Evolutionary conservation across 2,888 invertebrate species (phyloP).

Genomic region (Idaea biselata): DNA sequence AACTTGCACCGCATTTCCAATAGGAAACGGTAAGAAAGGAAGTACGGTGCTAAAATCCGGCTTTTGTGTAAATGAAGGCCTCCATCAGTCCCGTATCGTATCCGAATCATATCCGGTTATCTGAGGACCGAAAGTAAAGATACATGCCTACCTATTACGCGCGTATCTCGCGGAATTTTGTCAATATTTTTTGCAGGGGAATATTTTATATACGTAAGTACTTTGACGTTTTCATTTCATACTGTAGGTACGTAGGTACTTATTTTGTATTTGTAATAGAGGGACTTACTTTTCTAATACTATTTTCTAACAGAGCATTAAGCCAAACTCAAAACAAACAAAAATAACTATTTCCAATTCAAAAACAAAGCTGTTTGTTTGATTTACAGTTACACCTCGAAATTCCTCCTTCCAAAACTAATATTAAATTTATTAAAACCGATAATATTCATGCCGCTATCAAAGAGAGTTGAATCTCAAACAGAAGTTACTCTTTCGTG

Average conservation of each 20-base stretch:
- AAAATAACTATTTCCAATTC: neutral
- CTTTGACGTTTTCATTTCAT: no score
- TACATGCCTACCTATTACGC: no score
- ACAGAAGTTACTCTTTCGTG: slow-evolving; percentile 34
- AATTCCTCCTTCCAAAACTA: neutral
- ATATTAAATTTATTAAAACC: slow-evolving; percentile 20
- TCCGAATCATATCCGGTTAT: neutral
- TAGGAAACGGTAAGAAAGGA: neutral
- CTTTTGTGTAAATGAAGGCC: neutral
- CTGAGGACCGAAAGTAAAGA: neutral
- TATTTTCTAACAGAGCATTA: neutral
- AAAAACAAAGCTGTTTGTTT: neutral
- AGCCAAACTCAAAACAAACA: neutral
- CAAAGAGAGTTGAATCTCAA: slow-evolving; percentile 28
- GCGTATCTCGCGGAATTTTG: no score
- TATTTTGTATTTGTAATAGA: no score
- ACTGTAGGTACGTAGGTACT: no score
- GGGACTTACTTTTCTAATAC: neutral
- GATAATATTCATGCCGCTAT: slow-evolving; percentile 18
- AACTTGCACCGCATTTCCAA: neutral
- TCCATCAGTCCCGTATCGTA: neutral
- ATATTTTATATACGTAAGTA: no score
- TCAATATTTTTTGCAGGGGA: no score
- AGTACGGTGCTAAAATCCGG: neutral
- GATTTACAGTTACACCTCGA: neutral